Percentiles rank a stretch among this genome's conserved stretches.
Evolutionary conservation across 1,140 invertebrate genomes (phyloP).

Genomic region (Drosophila athabasca): DNA sequence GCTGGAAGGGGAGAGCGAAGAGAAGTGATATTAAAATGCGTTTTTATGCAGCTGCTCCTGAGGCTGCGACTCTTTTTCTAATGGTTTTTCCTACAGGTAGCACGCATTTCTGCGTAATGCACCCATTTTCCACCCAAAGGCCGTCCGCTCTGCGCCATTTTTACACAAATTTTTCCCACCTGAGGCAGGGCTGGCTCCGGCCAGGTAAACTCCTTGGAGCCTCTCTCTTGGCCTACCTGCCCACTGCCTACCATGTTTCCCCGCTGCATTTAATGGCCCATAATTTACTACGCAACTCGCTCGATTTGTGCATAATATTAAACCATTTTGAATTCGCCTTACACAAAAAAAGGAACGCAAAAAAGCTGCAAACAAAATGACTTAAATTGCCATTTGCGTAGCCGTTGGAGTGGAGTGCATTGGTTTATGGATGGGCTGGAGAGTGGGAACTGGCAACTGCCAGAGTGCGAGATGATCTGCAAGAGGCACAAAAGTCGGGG

Average conservation of each 20-base stretch:
- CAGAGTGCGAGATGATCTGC: constrained; percentile 49
- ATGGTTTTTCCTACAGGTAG: constrained; percentile 42
- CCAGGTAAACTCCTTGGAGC: too few relatives aligned
- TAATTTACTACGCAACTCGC: constrained; percentile 60
- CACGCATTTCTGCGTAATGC: constrained; percentile 38
- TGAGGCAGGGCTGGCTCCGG: constrained; percentile 6
- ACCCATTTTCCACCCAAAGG: constrained; percentile 55
- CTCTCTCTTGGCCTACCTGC: constrained; percentile 13
- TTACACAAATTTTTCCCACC: constrained; percentile 47
- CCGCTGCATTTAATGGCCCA: constrained; percentile 52
- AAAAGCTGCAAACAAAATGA: constrained; percentile 56
- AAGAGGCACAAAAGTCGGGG: constrained; percentile 17
- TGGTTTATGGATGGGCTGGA: background rate
- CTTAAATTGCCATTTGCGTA: constrained; percentile 63
- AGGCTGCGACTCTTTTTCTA: constrained; percentile 3
- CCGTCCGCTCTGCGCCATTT: constrained; percentile 40
- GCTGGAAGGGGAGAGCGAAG: constrained; percentile 26
- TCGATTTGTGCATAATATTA: constrained; percentile 65
- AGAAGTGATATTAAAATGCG: constrained; percentile 35
- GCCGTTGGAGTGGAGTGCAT: constrained; percentile 35
- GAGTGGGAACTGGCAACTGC: constrained; percentile 6
- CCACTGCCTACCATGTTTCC: constrained; percentile 11
- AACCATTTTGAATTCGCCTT: constrained; percentile 58
- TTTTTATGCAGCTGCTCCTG: constrained; percentile 34
- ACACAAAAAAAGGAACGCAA: constrained; percentile 12